phyloP scores from a whole-genome alignment of 92 coral and sea anemone genomes.

The Palythoa heliodiscus region DNA sequence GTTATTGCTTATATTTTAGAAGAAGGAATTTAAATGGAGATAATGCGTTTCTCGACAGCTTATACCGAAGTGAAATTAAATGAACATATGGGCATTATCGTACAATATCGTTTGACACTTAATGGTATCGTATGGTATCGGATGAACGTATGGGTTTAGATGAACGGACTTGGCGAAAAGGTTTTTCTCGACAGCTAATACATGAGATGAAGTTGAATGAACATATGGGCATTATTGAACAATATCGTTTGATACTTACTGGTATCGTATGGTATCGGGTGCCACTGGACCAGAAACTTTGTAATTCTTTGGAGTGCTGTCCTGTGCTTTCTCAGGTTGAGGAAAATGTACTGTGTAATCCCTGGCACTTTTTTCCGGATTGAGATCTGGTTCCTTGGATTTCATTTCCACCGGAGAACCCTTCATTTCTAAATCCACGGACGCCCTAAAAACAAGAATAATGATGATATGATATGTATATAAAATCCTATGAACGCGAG shows the following conservation, averaged over 20 bases:
- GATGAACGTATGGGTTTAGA: too few relatives aligned
- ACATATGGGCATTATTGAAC: background rate
- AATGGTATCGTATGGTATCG: too few relatives aligned
- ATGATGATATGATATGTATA: background rate
- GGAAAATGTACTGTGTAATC: conserved; percentile 98
- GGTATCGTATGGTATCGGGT: conserved; percentile 95
- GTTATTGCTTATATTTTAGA: too few relatives aligned
- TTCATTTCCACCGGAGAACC: conserved; percentile 71
- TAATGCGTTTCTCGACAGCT: background rate
- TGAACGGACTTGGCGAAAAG: too few relatives aligned
- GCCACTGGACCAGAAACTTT: conserved; percentile 89
- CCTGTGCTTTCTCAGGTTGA: conserved; percentile 69
- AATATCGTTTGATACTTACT: conserved; percentile 58
- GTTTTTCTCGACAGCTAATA: too few relatives aligned
- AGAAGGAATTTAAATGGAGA: background rate
- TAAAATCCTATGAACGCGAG: background rate
- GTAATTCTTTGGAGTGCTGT: conserved; percentile 58
- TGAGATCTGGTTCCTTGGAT: conserved; percentile 75
- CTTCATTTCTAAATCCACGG: conserved; percentile 52
- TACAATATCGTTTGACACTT: too few relatives aligned
- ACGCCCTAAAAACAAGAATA: conserved; percentile 31
- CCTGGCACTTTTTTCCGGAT: conserved; percentile 78
- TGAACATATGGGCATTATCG: background rate
- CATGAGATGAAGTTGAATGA: too few relatives aligned
- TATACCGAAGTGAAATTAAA: background rate